These are phyloP conservation scores for Zophobas morio DNA, from an alignment of 1,140 invertebrate genomes.

Conservation along the genomic window DNA sequence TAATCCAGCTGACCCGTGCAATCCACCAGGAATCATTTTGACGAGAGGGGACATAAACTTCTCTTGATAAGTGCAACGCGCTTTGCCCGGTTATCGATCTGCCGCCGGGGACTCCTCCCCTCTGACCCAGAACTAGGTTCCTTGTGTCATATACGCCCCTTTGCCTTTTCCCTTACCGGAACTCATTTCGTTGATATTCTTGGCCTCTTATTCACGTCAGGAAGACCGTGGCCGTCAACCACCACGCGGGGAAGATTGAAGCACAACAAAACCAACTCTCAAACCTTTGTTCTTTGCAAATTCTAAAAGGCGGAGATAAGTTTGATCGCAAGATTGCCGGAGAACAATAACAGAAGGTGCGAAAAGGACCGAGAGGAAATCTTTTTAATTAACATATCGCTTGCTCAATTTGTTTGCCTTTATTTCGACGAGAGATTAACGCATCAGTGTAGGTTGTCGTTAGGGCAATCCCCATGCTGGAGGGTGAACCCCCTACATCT, in stretches of 20 bases:
- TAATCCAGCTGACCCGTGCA: neutral
- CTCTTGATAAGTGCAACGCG: conserved; percentile 46
- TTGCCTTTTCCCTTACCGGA: conserved; percentile 12
- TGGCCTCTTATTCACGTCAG: conserved; percentile 4
- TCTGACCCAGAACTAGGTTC: conserved; percentile 42
- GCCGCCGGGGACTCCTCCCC: conserved; percentile 32
- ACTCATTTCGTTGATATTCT: neutral
- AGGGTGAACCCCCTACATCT: neutral
- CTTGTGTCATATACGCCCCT: conserved; percentile 41
- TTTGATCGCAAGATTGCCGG: no score
- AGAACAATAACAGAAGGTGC: neutral
- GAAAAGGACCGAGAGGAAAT: neutral
- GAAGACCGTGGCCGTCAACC: conserved; percentile 9
- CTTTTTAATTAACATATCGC: conserved; percentile 32
- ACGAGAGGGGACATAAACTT: conserved; percentile 30
- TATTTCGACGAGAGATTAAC: neutral
- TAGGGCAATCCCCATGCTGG: neutral
- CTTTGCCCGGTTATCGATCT: conserved; percentile 44
- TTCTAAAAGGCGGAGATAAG: no score
- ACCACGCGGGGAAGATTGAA: neutral
- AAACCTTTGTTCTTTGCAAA: no score
- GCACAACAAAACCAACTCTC: no score
- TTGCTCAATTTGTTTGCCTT: conserved; percentile 12
- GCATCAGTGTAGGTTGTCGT: neutral
- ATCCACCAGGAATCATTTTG: conserved; percentile 19